phyloP scores from a whole-genome alignment of 2,888 invertebrate genomes.

The Patella pellucida region DNA sequence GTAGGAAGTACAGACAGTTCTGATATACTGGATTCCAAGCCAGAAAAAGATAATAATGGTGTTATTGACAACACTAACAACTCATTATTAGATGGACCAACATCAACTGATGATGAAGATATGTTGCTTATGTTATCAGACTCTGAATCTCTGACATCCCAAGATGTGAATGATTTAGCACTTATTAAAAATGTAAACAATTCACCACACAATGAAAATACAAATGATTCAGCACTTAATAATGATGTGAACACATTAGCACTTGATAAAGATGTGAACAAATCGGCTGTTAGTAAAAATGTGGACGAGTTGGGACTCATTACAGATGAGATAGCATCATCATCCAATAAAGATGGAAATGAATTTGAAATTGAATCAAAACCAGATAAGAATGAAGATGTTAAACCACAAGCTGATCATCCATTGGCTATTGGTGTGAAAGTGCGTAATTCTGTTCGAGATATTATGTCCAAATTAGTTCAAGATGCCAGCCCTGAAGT shows the following conservation, averaged over 20 bases:
- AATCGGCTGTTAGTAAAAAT: too few relatives aligned
- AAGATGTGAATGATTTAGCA: not conserved
- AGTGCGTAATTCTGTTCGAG: slow-evolving; percentile 44
- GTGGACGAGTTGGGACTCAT: too few relatives aligned
- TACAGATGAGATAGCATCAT: too few relatives aligned
- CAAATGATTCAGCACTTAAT: too few relatives aligned
- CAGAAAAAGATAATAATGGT: not conserved
- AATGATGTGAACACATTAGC: too few relatives aligned
- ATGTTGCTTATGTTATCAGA: slow-evolving; percentile 8
- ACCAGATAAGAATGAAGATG: too few relatives aligned
- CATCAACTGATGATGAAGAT: slow-evolving; percentile 13
- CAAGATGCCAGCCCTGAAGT: slow-evolving; percentile 27
- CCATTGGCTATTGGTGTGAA: slow-evolving; percentile 41
- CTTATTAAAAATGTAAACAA: not conserved
- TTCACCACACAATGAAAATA: too few relatives aligned
- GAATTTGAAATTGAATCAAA: too few relatives aligned
- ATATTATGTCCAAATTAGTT: slow-evolving; percentile 40
- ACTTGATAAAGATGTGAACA: too few relatives aligned
- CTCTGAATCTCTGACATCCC: not conserved
- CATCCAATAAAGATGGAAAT: too few relatives aligned
- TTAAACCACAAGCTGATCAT: slow-evolving; percentile 13
- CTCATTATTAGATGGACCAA: too few relatives aligned
- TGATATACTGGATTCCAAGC: not conserved
- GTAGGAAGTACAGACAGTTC: not conserved
- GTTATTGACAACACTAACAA: not conserved